A percentile compares a stretch with the other conserved stretches of the same genome.
Conservation (phyloP, 1,140 invertebrate genomes). For the Streblospio benedicti region DNA sequence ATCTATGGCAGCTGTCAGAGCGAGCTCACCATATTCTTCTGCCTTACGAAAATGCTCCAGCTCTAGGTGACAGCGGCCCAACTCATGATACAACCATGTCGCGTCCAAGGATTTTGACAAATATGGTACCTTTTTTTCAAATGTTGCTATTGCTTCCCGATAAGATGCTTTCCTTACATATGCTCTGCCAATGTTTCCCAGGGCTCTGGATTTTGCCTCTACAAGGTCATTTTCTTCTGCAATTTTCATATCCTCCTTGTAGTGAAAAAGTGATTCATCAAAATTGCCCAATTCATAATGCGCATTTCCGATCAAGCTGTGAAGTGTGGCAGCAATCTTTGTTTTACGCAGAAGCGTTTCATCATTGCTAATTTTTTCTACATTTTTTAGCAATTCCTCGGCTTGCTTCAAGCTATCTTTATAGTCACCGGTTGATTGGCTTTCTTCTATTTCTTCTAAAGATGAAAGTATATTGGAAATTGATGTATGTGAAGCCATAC, state of each 20-base stretch:
- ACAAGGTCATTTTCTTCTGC: constrained; percentile 27
- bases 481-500: too few species aligned
- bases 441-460: too few species aligned
- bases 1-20: constrained; percentile 32
- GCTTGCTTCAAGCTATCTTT: background rate
- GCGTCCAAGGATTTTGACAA: constrained; percentile 34
- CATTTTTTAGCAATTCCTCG: background rate
- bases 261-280: background rate
- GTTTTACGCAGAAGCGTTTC: background rate
- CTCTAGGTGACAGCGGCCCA: constrained; percentile 44
- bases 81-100: constrained; percentile 45
- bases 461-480: too few species aligned
- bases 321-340: constrained; percentile 4
- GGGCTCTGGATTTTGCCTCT: constrained; percentile 32
- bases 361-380: background rate
- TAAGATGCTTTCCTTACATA: constrained; percentile 35
- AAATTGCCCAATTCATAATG: background rate
- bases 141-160: constrained; percentile 37
- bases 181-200: constrained; percentile 40
- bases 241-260: background rate
- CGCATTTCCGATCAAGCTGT: constrained; percentile 8
- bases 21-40: constrained; percentile 36
- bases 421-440: too few species aligned
- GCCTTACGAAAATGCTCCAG: constrained; percentile 29
- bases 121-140: constrained; percentile 37